Percentiles rank a stretch among this genome's conserved stretches.
Evolutionary conservation across 1,140 invertebrate species (phyloP).

Genomic region (Hypsibius dujardini): DNA sequence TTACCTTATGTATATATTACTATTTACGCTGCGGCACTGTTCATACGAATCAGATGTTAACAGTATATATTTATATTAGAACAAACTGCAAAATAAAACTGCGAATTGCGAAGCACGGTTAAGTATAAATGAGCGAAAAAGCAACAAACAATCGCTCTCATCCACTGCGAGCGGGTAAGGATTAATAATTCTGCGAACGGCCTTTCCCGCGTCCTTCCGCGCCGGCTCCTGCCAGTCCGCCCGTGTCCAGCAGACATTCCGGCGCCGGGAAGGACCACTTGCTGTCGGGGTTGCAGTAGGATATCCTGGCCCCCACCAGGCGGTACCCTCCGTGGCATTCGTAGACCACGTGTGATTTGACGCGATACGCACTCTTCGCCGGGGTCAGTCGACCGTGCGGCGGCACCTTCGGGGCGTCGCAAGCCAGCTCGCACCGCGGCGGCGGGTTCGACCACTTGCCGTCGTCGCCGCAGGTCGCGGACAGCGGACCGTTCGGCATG

Average conservation of each 20-base stretch:
- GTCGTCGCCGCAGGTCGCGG: background rate
- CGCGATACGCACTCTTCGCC: background rate
- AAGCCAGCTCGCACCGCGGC: constrained; percentile 7
- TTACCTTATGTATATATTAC: no score
- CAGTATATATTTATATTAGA: no score
- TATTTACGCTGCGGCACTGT: no score
- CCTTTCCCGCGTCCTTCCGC: background rate
- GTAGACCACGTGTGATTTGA: constrained; percentile 8
- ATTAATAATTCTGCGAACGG: no score
- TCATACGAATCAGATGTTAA: no score
- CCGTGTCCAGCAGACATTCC: constrained; percentile 2
- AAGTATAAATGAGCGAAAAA: no score
- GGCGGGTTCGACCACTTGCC: constrained; percentile 2
- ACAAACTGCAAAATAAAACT: no score
- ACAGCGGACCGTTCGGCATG: background rate
- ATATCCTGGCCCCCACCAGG: constrained; percentile 13
- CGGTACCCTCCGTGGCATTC: constrained; percentile 14
- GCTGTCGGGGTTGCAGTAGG: constrained; percentile 15
- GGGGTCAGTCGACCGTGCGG: background rate
- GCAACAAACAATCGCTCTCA: no score
- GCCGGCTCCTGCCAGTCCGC: background rate
- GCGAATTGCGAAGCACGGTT: no score
- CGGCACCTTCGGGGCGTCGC: background rate
- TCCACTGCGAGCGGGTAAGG: no score
- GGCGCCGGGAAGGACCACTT: constrained; percentile 12